Evolutionary conservation across 2,888 invertebrate genomes (phyloP).

Genomic region (Pasiphila rectangulata): DNA sequence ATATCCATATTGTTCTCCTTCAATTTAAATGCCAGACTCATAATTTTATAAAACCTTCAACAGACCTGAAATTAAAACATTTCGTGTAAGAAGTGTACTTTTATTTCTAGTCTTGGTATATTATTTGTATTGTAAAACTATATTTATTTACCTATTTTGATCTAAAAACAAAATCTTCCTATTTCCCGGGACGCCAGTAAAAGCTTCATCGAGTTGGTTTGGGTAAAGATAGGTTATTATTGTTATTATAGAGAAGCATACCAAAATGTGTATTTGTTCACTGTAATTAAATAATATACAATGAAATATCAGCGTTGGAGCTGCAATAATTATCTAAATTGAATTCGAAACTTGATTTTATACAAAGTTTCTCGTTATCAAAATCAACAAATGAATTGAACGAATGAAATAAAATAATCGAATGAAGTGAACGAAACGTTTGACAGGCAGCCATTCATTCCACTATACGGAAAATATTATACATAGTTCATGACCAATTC

Average conservation of each 20-base stretch:
- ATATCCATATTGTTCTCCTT: conserved; percentile 58
- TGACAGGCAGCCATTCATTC: background rate
- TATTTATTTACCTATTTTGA: conserved; percentile 3
- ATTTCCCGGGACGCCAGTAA: conserved; percentile 23
- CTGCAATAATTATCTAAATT: too few relatives aligned
- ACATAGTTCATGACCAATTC: conserved; percentile 3
- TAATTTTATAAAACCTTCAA: conserved; percentile 26
- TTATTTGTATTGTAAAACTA: background rate
- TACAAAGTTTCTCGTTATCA: background rate
- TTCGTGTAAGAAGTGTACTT: background rate
- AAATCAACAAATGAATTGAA: conserved; percentile 6
- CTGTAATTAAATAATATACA: background rate
- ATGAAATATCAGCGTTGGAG: too few relatives aligned
- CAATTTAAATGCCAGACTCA: conserved; percentile 63
- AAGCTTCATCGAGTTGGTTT: conserved; percentile 11
- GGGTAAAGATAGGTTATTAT: conserved; percentile 11
- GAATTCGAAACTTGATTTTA: background rate
- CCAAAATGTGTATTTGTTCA: background rate
- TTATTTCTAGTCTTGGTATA: background rate
- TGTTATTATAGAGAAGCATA: too few relatives aligned
- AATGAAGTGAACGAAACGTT: background rate
- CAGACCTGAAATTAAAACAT: conserved; percentile 17
- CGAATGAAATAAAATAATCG: conserved; percentile 1
- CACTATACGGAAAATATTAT: conserved; percentile 9
- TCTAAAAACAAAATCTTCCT: conserved; percentile 6